phyloP scores from a whole-genome alignment of 2,113 vertebrate genomes.

The Pygoscelis antarcticus region DNA sequence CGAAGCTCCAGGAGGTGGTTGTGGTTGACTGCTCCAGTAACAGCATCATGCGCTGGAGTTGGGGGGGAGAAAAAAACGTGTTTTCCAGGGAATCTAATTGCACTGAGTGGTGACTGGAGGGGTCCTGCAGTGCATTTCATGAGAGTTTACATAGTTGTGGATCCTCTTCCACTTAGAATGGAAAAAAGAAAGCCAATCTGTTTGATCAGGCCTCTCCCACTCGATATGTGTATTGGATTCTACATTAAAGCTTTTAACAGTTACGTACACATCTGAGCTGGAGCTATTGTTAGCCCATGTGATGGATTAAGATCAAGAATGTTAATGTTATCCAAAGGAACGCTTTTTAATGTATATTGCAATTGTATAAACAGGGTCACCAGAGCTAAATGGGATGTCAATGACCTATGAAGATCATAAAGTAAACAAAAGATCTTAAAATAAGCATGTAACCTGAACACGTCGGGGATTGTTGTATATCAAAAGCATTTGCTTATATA shows the following conservation, averaged over 20 bases:
- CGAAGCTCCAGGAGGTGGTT: neutral
- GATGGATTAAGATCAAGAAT: constrained; percentile 86
- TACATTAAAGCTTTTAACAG: constrained; percentile 83
- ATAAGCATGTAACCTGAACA: constrained; percentile 83
- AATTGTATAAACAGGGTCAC: constrained; percentile 85
- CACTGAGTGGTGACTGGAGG: neutral
- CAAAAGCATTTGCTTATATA: constrained; percentile 79
- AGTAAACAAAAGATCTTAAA: constrained; percentile 88
- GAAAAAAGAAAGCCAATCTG: constrained; percentile 76
- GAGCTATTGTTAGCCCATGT: constrained; percentile 81
- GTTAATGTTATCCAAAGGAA: constrained; percentile 86
- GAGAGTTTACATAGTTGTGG: constrained; percentile 72
- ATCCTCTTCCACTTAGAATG: constrained; percentile 68
- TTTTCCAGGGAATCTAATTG: neutral
- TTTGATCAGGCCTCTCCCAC: constrained; percentile 80
- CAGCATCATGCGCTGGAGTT: rapidly evolving
- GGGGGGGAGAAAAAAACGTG: rapidly evolving
- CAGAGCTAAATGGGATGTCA: constrained; percentile 87
- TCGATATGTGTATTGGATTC: constrained; percentile 73
- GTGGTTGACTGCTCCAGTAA: neutral
- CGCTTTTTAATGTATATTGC: constrained; percentile 87
- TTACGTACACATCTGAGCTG: constrained; percentile 74
- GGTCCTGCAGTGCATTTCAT: neutral
- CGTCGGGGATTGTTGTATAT: constrained; percentile 72
- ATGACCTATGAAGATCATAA: constrained; percentile 85